Conservation (phyloP, 2,888 invertebrate species). For the Oscheius sp. region DNA sequence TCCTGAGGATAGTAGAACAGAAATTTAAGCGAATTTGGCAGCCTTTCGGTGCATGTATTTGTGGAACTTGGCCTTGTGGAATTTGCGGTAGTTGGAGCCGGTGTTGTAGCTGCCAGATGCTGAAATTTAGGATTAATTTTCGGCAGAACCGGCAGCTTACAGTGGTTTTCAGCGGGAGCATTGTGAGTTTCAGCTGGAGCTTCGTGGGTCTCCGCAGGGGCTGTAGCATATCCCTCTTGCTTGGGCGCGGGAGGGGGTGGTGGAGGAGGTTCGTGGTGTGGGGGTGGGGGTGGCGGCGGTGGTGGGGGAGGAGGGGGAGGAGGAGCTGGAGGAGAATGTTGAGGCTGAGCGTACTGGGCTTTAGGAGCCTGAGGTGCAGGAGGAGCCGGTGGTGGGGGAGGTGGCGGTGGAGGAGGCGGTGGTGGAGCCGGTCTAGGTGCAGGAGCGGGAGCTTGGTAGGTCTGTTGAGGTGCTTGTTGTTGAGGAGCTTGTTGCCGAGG, state of each 20-base stretch:
- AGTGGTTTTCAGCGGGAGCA: no score
- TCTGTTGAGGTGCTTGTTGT: not conserved
- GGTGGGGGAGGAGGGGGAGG: no score
- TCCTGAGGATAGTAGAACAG: constrained; percentile 7
- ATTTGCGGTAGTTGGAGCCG: no score
- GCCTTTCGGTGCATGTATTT: not conserved
- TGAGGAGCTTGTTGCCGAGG: constrained; percentile 20
- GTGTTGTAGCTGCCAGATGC: no score
- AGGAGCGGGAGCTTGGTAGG: not conserved
- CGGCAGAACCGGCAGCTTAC: no score
- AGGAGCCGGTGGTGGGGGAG: constrained; percentile 16
- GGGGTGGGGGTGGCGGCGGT: no score
- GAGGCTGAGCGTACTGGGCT: constrained; percentile 2
- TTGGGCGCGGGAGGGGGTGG: not conserved
- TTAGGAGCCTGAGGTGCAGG: not conserved
- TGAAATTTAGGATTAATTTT: no score
- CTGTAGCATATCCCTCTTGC: not conserved
- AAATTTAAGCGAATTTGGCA: constrained; percentile 1
- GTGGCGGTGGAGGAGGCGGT: constrained; percentile 8
- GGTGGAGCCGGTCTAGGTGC: constrained; percentile 18
- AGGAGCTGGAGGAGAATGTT: constrained; percentile 7
- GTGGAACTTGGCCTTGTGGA: no score
- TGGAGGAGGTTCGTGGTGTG: no score
- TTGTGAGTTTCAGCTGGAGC: no score
- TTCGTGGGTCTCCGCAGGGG: not conserved